These are phyloP conservation scores for Conus ventricosus DNA, from an alignment of 1,140 invertebrate species.

Conservation along the genomic window DNA sequence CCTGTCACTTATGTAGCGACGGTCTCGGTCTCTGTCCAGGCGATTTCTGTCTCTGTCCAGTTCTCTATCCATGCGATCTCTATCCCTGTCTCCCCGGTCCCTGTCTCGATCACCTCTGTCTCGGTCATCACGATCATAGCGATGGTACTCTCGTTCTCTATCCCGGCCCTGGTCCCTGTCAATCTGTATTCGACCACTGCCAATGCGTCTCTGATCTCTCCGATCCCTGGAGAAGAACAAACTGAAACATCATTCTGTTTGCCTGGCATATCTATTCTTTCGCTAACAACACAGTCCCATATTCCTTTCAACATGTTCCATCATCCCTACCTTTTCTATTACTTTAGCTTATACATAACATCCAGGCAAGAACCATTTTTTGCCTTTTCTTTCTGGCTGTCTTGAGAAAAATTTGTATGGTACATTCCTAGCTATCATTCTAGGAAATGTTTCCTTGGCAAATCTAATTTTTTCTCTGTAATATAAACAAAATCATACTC, in stretches of 20 bases:
- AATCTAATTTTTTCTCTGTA: no score
- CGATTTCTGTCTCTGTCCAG: conserved; percentile 40
- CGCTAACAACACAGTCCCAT: no score
- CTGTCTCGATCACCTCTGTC: conserved; percentile 47
- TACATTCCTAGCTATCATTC: no score
- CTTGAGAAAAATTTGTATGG: no score
- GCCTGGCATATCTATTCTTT: no score
- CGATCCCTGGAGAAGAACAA: conserved; percentile 37
- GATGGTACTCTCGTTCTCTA: conserved; percentile 54
- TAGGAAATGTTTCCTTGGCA: no score
- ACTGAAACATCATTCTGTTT: not conserved
- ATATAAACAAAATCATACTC: no score
- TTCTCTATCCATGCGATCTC: conserved; percentile 38
- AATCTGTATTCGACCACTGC: conserved; percentile 85
- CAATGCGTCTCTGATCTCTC: conserved; percentile 76
- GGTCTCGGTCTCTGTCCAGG: conserved; percentile 37
- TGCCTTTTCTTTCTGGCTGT: no score
- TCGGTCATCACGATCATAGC: conserved; percentile 60
- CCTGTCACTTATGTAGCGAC: conserved; percentile 32
- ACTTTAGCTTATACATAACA: no score
- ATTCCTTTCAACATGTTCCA: no score
- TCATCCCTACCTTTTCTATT: no score
- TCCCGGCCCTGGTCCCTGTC: conserved; percentile 80
- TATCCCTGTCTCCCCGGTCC: conserved; percentile 42
- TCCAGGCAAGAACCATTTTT: no score